A percentile compares a stretch with the other conserved stretches of the same genome.
phyloP scores from a whole-genome alignment of 2,797 vertebrate species.

The Leucoraja ocellata region DNA sequence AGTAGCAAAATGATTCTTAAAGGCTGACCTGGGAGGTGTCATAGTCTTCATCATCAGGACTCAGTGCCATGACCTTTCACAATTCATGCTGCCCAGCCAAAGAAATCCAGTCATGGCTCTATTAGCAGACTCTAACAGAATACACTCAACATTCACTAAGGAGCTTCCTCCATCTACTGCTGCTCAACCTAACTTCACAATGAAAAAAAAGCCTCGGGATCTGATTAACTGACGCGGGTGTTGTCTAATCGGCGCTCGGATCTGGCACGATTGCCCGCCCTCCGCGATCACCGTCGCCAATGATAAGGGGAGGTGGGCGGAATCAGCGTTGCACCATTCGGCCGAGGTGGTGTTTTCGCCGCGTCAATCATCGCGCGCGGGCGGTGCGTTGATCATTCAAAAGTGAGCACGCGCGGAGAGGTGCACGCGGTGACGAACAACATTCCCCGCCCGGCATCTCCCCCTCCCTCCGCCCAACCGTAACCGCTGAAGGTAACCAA shows the following conservation, averaged over 20 bases:
- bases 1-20: slow-evolving; percentile 33
- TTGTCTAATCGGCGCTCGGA: background rate
- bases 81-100: slow-evolving; percentile 37
- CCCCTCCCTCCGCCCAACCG: background rate
- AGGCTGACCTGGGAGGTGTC: slow-evolving; percentile 38
- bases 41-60: slow-evolving; percentile 39
- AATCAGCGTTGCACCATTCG: background rate
- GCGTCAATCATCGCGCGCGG: slow-evolving; percentile 22
- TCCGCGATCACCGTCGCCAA: background rate
- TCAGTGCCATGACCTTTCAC: slow-evolving; percentile 39
- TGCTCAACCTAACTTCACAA: slow-evolving; percentile 37
- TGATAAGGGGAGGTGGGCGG: background rate
- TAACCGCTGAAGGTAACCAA: background rate
- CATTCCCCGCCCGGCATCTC: background rate
- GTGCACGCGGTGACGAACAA: slow-evolving; percentile 4
- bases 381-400: slow-evolving; percentile 32
- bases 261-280: background rate
- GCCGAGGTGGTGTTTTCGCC: background rate
- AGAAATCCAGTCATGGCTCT: slow-evolving; percentile 38
- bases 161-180: slow-evolving; percentile 27
- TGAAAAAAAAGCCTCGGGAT: background rate
- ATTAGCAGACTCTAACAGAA: slow-evolving; percentile 26
- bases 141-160: slow-evolving; percentile 33
- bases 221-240: background rate
- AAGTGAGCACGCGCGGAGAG: slow-evolving; percentile 26